Conservation (phyloP, 2,113 vertebrate genomes). For the Telmatochromis sp. region DNA sequence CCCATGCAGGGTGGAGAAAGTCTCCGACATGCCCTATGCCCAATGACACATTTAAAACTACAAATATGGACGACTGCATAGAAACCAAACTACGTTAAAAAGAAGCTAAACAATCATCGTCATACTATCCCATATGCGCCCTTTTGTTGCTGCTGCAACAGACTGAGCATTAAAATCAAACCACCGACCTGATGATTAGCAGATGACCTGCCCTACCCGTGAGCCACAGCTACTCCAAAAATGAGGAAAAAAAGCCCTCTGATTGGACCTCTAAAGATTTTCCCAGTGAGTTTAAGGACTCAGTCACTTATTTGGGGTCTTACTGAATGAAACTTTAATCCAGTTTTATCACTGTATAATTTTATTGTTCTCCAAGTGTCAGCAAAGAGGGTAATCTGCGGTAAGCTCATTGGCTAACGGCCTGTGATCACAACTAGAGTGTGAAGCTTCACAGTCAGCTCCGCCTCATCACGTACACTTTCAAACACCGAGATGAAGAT, state of each 20-base stretch:
- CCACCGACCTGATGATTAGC: neutral
- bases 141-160: neutral
- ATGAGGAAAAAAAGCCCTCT: neutral
- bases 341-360: neutral
- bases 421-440: neutral
- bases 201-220: neutral
- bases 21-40: slow-evolving; percentile 89
- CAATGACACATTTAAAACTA: neutral
- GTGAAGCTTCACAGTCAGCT: neutral
- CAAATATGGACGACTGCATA: neutral
- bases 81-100: neutral
- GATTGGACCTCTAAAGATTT: neutral
- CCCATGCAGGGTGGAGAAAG: slow-evolving; percentile 92
- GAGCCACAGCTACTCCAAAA: neutral
- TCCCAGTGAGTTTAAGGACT: neutral
- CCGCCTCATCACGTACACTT: neutral
- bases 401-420: neutral
- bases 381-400: neutral
- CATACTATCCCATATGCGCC: neutral
- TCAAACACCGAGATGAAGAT: neutral
- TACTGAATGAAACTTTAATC: neutral
- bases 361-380: neutral
- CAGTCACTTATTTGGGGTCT: neutral
- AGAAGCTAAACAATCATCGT: neutral
- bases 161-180: neutral